Base-by-base conservation (phyloP, 2,113 vertebrate species). In the Takifugu bimaculatus region DNA sequence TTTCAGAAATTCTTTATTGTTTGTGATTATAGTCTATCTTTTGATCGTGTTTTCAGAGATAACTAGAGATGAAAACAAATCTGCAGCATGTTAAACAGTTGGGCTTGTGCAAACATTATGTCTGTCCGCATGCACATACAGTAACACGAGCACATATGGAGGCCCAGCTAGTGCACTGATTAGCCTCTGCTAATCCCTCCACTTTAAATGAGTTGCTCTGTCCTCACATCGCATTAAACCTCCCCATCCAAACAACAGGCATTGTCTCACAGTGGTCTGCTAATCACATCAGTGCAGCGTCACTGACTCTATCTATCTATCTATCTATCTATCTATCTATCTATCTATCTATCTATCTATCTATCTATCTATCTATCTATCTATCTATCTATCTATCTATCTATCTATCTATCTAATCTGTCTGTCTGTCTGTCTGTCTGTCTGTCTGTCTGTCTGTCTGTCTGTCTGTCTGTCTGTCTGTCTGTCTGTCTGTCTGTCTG, bases 281-380 rank as follows among this genome's bases (percentile, higher is more conserved):
- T 88, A 85, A 88, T 88, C 85, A 86, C 72, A 75, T 88, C 77
- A 89, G 73, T 74, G 77, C 81, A 54, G 82, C 84, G 65, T 87
- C 78, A 79, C 68, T 14, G 61, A 73, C 26, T 49, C 15, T 47
- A 65, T 55, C 29, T 4, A 32, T 32, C 4, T 4, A 32, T 32
- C 29, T 32, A 32, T 32, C 29, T 32, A 32, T 32, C 2, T 35
- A 35, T 35, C 32, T 35, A 35, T 35, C 32, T 35, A 35, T 35
- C 32, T 35, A 35, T 35, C 32, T 35, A 35, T 35, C 32, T 35
- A 35, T 35, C 32, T 35, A 35, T 35, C 32, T 35, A 35, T 35
- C 32, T 35, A 35, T 35, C 32, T 35, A 35, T 35, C 32, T 35
- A 35, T 35, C 32, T 35, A 35, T 35, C 32, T 35, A 6, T 39